Base-by-base conservation (phyloP, 2,113 vertebrate genomes). In the Misgurnus mizolepis region DNA sequence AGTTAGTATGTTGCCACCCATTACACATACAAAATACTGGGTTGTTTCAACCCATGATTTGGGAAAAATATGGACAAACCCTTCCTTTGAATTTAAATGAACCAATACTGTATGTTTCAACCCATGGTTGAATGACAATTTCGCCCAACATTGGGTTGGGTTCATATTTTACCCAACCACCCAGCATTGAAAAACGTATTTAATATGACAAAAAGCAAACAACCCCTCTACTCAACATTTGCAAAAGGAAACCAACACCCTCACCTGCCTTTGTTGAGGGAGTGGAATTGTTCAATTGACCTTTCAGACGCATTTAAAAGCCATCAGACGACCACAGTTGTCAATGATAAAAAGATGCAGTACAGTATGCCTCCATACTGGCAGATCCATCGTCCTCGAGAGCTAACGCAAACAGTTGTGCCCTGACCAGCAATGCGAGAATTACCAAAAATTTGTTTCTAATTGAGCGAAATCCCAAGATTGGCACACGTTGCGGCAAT, bases 381-480 rank as follows among this genome's bases (percentile, higher is more conserved):
- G 56, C 47, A 62, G 67, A 73, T 27, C 14, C 47, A 72, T 12
- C 49, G 22, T 53, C 74, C 67, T 81, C 2, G n/a, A 78, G 49
- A 55, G 76, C 67, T 78, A 79, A 60, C 80, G 81, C 55, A 85
- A 76, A 80, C 70, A 86, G 83, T 68, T 60, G 41, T 82, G 75
- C 61, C 84, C 81, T 79, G 80, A 80, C 62, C 72, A 78, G 61
- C 67, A 79, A 49, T 58, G 74, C 17, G 45, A 49, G 79, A 84
- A 80, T 85, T 77, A 69, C 47, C 0, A n/a, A 53, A 76, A 71
- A 86, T 80, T 82, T 53, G 66, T 62, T 79, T 78, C 72, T 80
- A 86, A 87, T 83, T 67, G 83, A 75, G 6, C 68, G 27, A 74
- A 80, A 83, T 79, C 81, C 73, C 67, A 82, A 80, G 80, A 78